phyloP scores from a whole-genome alignment of 1,140 invertebrate genomes.

The Theocolax elegans region DNA sequence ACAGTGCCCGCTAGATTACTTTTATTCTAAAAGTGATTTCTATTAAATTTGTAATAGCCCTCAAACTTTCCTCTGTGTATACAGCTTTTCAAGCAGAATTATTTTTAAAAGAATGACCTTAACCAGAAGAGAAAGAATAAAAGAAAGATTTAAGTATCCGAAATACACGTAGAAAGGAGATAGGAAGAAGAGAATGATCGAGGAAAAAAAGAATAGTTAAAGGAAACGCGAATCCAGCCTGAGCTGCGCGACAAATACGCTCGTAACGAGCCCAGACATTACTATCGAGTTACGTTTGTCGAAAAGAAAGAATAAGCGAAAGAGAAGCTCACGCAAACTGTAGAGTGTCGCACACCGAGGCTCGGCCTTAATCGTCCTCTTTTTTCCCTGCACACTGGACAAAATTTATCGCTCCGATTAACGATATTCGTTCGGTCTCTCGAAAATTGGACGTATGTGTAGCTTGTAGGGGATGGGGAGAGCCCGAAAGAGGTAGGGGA shows the following conservation, averaged over 20 bases:
- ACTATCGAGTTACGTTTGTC: conserved; percentile 18
- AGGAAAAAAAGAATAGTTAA: not conserved
- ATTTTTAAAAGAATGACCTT: conserved; percentile 21
- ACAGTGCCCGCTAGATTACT: too few relatives aligned
- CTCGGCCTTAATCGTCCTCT: conserved; percentile 27
- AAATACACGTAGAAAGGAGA: conserved; percentile 18
- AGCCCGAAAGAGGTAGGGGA: conserved; percentile 5
- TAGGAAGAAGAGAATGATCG: not conserved
- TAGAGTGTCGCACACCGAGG: conserved; percentile 1
- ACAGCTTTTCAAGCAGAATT: conserved; percentile 3
- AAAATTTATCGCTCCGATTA: conserved; percentile 45
- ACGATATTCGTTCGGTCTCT: conserved; percentile 33
- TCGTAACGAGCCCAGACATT: conserved; percentile 24
- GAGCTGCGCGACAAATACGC: conserved; percentile 23
- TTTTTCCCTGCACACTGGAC: conserved; percentile 10
- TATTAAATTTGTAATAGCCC: too few relatives aligned
- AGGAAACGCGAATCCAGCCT: conserved; percentile 7
- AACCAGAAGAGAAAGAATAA: conserved; percentile 5
- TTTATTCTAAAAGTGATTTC: conserved; percentile 24
- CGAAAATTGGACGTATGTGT: conserved; percentile 21
- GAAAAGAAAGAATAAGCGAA: conserved; percentile 10
- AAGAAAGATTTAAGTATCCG: conserved; percentile 32
- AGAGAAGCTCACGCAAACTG: not conserved
- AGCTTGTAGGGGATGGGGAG: conserved; percentile 3
- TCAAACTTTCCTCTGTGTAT: conserved; percentile 3